These are phyloP conservation scores for Heliconius ismenius DNA, from an alignment of 2,888 invertebrate species.

Conservation along the genomic window DNA sequence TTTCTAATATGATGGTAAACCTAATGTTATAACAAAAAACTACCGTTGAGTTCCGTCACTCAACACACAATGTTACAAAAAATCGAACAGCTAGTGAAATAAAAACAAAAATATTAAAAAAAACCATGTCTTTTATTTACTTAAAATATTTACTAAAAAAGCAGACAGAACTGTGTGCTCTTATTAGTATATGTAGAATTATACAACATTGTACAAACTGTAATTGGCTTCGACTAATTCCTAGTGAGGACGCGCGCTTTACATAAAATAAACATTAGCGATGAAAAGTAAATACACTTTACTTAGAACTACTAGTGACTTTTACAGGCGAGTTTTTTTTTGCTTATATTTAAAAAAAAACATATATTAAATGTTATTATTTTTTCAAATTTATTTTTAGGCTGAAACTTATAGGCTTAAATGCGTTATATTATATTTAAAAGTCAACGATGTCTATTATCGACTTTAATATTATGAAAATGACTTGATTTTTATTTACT, in stretches of 20 bases:
- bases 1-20: background rate
- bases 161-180: background rate
- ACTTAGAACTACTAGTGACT: constrained; percentile 5
- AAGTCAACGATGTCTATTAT: too few species aligned
- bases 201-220: constrained; percentile 25
- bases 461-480: too few species aligned
- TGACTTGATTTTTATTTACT: too few species aligned
- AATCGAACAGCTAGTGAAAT: too few species aligned
- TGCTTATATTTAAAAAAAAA: too few species aligned
- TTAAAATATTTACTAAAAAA: background rate
- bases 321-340: background rate
- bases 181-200: constrained; percentile 13
- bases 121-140: background rate
- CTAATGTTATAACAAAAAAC: too few species aligned
- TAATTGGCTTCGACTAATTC: constrained; percentile 42
- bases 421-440: too few species aligned
- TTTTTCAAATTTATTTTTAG: background rate
- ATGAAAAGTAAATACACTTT: constrained; percentile 57
- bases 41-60: too few species aligned
- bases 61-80: too few species aligned
- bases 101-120: background rate
- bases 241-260: constrained; percentile 38
- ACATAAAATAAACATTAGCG: constrained; percentile 47
- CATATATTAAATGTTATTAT: background rate
- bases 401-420: background rate